A percentile compares a stretch with the other conserved stretches of the same genome.
phyloP scores from a whole-genome alignment of 2,113 vertebrate genomes.

The Vidua macroura region DNA sequence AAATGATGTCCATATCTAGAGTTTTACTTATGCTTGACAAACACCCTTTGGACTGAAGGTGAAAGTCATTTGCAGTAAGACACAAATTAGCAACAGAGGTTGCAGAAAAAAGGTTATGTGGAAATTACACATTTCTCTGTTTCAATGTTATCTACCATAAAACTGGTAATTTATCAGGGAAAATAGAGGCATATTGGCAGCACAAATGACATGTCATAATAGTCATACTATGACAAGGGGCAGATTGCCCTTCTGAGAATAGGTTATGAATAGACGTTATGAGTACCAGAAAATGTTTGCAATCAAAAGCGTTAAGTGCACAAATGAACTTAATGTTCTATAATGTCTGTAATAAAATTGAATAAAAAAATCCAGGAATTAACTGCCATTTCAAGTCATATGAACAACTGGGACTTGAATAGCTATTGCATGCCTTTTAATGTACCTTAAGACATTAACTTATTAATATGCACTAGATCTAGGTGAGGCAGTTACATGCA shows the following conservation, averaged over 20 bases:
- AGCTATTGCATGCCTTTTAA: neutral
- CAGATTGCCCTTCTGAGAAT: constrained; percentile 5
- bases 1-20: neutral
- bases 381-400: neutral
- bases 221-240: neutral
- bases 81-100: neutral
- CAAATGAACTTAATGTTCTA: constrained; percentile 42
- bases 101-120: neutral
- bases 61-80: neutral
- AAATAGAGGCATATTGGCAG: constrained; percentile 9
- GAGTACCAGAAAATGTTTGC: constrained; percentile 1
- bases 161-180: constrained; percentile 12
- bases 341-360: constrained; percentile 1
- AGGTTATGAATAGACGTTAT: neutral
- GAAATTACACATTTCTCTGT: constrained; percentile 3
- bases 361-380: neutral
- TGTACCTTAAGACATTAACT: neutral
- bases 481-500: neutral
- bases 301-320: neutral
- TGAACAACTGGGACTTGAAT: neutral
- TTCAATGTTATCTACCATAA: constrained; percentile 6
- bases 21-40: neutral
- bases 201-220: neutral
- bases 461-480: neutral
- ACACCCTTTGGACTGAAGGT: neutral